Conservation (phyloP, 2,113 vertebrate species). For the Pomatostomus ruficeps region DNA sequence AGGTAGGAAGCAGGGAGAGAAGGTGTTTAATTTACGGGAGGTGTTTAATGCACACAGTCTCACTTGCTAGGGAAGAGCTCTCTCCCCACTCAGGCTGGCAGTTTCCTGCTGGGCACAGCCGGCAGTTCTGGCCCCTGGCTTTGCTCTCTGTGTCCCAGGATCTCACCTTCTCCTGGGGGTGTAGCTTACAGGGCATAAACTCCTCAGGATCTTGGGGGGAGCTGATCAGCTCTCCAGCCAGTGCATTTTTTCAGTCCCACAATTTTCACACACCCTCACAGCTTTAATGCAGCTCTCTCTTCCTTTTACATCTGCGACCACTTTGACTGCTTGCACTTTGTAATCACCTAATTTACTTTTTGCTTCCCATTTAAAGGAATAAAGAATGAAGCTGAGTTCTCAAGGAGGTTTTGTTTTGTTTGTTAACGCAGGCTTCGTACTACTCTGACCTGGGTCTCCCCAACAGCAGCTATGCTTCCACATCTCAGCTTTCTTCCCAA, state of each 20-base stretch:
- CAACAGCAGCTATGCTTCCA: slow-evolving; percentile 21
- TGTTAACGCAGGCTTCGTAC: slow-evolving; percentile 55
- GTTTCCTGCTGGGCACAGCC: not conserved
- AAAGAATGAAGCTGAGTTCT: not conserved
- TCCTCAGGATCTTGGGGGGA: not conserved
- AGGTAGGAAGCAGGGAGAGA: not conserved
- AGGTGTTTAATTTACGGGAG: not conserved
- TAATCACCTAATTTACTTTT: not conserved
- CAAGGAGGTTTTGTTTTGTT: not conserved
- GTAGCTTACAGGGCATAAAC: not conserved
- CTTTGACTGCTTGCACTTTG: not conserved
- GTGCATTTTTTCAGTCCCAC: not conserved
- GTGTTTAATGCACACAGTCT: not conserved
- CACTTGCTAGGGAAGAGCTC: not conserved
- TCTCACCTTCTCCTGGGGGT: not conserved
- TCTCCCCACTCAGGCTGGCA: not conserved
- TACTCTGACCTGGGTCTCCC: slow-evolving; percentile 50
- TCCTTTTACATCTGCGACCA: not conserved
- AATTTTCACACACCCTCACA: not conserved
- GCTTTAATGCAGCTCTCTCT: not conserved
- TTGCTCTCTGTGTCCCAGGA: not conserved
- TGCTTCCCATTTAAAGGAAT: not conserved
- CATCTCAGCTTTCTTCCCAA: slow-evolving; percentile 49
- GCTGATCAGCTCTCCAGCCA: not conserved
- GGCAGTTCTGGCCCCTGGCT: not conserved